Base-by-base conservation (phyloP, 37 sponge, comb jelly and placozoan species). In the Ianthella basta region DNA sequence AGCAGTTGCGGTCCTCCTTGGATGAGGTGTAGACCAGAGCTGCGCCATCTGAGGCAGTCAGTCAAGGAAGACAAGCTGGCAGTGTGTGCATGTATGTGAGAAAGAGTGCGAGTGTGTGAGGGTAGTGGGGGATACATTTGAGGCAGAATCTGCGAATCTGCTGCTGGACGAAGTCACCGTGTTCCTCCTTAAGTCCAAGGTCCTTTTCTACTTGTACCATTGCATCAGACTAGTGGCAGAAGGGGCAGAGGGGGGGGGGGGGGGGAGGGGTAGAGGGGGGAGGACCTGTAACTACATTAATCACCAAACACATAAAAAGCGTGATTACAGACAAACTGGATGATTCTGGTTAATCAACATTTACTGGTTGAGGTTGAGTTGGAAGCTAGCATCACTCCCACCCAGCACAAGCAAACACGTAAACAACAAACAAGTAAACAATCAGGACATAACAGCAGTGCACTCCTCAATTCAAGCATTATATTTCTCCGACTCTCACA, bases 121-220 rank as follows among this genome's bases (percentile, higher is more conserved):
- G 66, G 40, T 32, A 8, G 66, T 3, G 39, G 35, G 72, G 85
- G 89, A 90, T 95, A 97, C 98, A 95, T 68, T 90, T 89, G 56
- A 99, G 85, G 59, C 97, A 99, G 92, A 99, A 97, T 56, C 87
- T 93, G 24, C 99, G 77, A 20, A 99, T 84, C 72, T 96, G 90
- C 75, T 93, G 97, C 68, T 99, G 99, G 70, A 99, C 95, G 85
- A 93, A 96, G 83, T 99, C 99, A 72, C 89, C 82, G 79, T 99
- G 95, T 24, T 95, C 91, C 54, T 97, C 97, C 53, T 85, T 97
- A 94, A 97, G 97, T 40, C 88, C 94, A 32, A 87, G 87, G 29
- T 89, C 85, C 92, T 99, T 99, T 88, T 99, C 99, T 81, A 99
- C 60, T 6, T 89, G 86, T 21, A 60, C 37, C 55, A 99, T 67